Evolutionary conservation across 2,888 invertebrate species (phyloP).

Genomic region (Elmis aenea): DNA sequence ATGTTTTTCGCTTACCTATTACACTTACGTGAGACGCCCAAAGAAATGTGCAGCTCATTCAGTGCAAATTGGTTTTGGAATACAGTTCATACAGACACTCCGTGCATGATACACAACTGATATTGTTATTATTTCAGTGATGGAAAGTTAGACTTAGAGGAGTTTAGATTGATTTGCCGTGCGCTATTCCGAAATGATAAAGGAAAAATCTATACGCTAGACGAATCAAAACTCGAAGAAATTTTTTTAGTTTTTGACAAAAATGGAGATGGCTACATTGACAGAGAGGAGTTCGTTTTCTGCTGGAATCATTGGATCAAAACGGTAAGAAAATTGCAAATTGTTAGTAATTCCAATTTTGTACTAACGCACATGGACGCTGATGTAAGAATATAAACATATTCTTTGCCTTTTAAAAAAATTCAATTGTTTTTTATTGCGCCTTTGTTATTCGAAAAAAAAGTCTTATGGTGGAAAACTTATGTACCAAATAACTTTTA

Average conservation of each 20-base stretch:
- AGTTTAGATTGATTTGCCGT: constrained; percentile 77
- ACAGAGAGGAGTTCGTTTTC: constrained; percentile 76
- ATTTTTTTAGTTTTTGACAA: constrained; percentile 79
- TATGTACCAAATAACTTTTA: no score
- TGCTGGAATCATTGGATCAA: constrained; percentile 92
- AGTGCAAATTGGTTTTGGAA: no score
- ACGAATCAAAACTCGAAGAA: constrained; percentile 64
- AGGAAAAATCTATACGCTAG: constrained; percentile 75
- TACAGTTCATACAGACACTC: not conserved
- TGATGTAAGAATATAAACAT: no score
- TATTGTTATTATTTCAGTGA: constrained; percentile 55
- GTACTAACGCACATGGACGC: no score
- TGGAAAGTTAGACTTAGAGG: constrained; percentile 68
- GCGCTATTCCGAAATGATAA: constrained; percentile 82
- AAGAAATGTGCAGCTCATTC: no score
- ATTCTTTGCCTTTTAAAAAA: no score
- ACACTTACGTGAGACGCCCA: no score
- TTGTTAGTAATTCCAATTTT: no score
- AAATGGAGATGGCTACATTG: constrained; percentile 70
- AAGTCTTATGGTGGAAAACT: no score
- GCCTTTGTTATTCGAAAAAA: no score
- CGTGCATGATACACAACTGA: not conserved
- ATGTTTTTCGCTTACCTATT: no score
- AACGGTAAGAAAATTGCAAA: constrained; percentile 65
- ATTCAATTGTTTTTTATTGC: no score